Base-by-base conservation (phyloP, 2,888 invertebrate genomes). In the Rhagonycha lutea region DNA sequence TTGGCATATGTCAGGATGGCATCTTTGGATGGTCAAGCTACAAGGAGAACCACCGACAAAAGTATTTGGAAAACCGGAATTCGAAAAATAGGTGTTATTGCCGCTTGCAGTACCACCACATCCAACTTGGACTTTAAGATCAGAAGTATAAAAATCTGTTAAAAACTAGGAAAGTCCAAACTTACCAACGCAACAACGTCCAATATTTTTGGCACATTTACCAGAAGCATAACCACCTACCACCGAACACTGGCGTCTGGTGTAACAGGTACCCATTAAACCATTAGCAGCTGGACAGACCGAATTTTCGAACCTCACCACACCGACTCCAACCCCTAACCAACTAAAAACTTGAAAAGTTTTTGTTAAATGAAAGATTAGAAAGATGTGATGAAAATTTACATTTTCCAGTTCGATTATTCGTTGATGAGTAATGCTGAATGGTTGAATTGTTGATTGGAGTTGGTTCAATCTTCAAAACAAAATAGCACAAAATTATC, bases 31-130 rank as follows among this genome's bases (percentile, higher is more conserved):
- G 10, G 92, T 92, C 81, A 96, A 91, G 3, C 91, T 90, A 84
- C 96, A 96, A 2, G 92, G 89, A 68, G 91, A 90, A 0, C 93
- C 94, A 0, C 93, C 94, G 0, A 91, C 87, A 83, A 92, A 93
- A 0, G 93, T 90, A 0, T 91, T 89, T 0, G 96, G 96, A 87
- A 93, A 96, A 2, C 91, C 92, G 0, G 93, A 92, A 84, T 94
- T 96, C 11, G 92, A 91, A 86, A 96, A 96, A 85, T 96, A 96
- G 0, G 96, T 96, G 83, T 95, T 95, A 86, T 96, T 96, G 69
- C 92, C 91, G 69, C 91, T 90, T 0, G 94, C 93, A 0, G 91
- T 90, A 0, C 89, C 87, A 2, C 95, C 95, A 82, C 96, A 96
- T 0, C 92, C 89, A 81, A 91, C 90, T 81, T 93, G 91, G 84